Conservation (phyloP, 2,888 invertebrate genomes). For the Aleiodes testaceus region DNA sequence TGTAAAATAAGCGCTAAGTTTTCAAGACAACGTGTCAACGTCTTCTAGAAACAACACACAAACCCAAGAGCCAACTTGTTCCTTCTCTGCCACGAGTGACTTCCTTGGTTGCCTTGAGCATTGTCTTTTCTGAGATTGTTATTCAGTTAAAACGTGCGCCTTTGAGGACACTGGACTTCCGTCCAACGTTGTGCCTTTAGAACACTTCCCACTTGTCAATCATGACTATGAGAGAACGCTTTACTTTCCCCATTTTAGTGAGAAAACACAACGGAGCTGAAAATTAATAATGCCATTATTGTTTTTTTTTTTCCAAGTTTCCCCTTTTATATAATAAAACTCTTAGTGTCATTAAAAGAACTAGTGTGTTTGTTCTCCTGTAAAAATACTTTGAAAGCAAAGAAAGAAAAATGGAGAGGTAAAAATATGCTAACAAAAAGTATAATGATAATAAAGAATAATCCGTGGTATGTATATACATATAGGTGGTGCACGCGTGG, state of each 20-base stretch:
- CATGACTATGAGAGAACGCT: constrained; percentile 1
- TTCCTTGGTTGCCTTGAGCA: constrained; percentile 24
- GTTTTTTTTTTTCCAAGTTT: constrained; percentile 3
- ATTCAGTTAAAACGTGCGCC: background rate
- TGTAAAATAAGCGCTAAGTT: constrained; percentile 74
- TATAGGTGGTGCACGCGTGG: constrained; percentile 47
- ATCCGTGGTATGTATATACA: constrained; percentile 1
- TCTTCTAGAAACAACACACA: constrained; percentile 64
- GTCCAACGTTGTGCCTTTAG: constrained; percentile 2
- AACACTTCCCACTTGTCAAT: constrained; percentile 8
- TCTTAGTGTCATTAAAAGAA: constrained; percentile 29
- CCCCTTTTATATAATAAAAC: background rate
- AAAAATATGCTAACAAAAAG: constrained; percentile 20
- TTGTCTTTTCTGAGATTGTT: background rate
- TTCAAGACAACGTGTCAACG: constrained; percentile 55
- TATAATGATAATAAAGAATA: constrained; percentile 20
- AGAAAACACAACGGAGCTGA: background rate
- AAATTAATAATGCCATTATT: background rate
- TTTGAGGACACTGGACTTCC: constrained; percentile 20
- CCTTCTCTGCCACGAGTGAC: background rate
- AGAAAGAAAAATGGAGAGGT: constrained; percentile 22
- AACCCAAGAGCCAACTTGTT: constrained; percentile 25
- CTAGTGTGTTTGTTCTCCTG: constrained; percentile 22
- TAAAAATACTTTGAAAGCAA: constrained; percentile 15
- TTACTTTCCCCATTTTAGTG: background rate